Evolutionary conservation across 2,888 invertebrate species (phyloP), one percentile per base, ranked within the genome.

Genomic region (Polymixis flavicincta): DNA sequence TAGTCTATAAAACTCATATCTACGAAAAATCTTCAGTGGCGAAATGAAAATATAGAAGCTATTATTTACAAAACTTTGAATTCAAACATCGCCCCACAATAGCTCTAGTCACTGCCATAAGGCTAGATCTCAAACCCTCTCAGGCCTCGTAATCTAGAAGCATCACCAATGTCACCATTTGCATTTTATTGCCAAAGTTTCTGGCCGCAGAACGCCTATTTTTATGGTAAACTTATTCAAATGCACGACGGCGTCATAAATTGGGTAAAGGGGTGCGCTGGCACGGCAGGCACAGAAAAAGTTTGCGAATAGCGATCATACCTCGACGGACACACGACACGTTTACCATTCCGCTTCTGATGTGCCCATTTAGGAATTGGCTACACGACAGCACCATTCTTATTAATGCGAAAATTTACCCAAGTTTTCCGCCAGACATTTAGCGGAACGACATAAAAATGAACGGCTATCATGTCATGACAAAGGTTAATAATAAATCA

Each of bases 181-280:
- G 95, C 96, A 96, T 96, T 96, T 96, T 96, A 96, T 96, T 96
- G 93, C 93, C 86, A 92, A 96, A 96, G 94, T 96, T 95, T 93
- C 92, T 93, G 92, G 93, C 93, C 94, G 88, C 94, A 92, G 90
- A 92, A 94, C 91, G 95, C 94, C 94, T 94, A 95, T 96, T 96
- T 96, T 96, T 96, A 95, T 94, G 94, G 92, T 93, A 94, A 96
- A 94, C 93, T 95, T 96, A 96, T 96, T 96, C 95, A 95, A 95
- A 96, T 95, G 93, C 94, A 94, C 93, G 94, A 86, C 90, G 91
- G 91, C 89, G 92, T 94, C 95, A 95, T 96, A 96, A 96, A 95
- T 96, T 92, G 92, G 89, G 89, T 87, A 92, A 95, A 94, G 94
- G 95, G 95, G 94, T 95, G 91, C 90, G 91, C 91, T 91, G 92